Conservation (phyloP, 2,797 vertebrate genomes). For the Kryptopterus vitreolus region DNA sequence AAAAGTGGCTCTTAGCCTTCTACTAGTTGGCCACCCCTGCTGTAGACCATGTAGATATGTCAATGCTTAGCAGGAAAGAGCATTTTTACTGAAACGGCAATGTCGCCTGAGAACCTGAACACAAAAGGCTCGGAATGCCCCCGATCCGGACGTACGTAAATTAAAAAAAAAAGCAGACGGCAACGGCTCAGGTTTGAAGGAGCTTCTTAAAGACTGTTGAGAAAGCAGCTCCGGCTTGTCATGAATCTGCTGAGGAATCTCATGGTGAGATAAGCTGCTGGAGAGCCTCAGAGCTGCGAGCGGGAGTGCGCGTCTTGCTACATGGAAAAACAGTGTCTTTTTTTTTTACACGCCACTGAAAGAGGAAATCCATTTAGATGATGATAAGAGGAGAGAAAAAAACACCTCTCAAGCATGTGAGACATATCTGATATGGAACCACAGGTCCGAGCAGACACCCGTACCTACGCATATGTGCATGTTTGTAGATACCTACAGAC, state of each 20-base stretch:
- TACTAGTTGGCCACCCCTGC: too few species aligned
- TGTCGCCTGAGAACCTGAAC: neutral
- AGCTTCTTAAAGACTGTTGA: constrained; percentile 1
- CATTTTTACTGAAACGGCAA: too few species aligned
- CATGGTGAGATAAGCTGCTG: constrained; percentile 27
- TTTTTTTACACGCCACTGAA: constrained; percentile 44
- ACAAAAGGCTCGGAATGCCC: constrained; percentile 2
- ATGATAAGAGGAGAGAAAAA: constrained; percentile 62
- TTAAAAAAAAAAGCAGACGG: neutral
- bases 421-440: constrained; percentile 68
- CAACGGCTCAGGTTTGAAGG: neutral
- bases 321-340: constrained; percentile 38
- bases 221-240: neutral
- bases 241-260: constrained; percentile 6
- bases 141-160: neutral
- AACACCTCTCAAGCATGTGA: constrained; percentile 57
- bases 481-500: constrained; percentile 37
- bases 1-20: too few species aligned
- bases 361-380: constrained; percentile 52
- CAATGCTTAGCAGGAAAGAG: neutral
- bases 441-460: constrained; percentile 55
- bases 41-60: neutral
- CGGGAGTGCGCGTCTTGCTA: constrained; percentile 14
- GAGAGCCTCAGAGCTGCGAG: constrained; percentile 1
- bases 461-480: constrained; percentile 29